Evolutionary conservation across 2,888 invertebrate genomes (phyloP).

Genomic region (Tetranychus piercei): DNA sequence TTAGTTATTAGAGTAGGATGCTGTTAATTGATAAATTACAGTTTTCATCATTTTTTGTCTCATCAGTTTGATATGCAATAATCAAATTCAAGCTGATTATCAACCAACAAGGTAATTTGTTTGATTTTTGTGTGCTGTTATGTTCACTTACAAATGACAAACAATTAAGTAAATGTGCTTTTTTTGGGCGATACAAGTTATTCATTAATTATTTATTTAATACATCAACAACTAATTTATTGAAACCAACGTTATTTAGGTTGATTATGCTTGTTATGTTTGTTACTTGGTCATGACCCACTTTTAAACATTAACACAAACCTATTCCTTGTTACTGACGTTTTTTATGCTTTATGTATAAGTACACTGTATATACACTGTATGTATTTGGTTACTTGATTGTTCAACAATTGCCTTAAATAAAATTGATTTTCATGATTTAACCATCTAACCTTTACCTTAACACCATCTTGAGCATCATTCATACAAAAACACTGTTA

Average conservation of each 20-base stretch:
- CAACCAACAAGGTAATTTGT: too few relatives aligned
- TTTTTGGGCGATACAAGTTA: too few relatives aligned
- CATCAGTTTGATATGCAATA: background rate
- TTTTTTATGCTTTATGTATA: too few relatives aligned
- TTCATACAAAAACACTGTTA: background rate
- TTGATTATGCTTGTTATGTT: background rate
- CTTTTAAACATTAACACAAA: background rate
- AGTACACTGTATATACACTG: background rate
- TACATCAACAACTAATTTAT: too few relatives aligned
- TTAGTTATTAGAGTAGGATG: background rate
- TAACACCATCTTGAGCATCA: background rate
- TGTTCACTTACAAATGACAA: too few relatives aligned
- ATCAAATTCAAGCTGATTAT: background rate
- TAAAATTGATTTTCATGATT: background rate
- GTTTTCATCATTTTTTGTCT: background rate
- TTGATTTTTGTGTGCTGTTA: too few relatives aligned
- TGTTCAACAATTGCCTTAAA: background rate
- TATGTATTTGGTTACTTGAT: background rate
- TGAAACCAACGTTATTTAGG: background rate
- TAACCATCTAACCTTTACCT: too few relatives aligned
- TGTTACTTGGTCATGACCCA: background rate
- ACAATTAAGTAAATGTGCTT: too few relatives aligned
- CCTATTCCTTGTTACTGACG: background rate
- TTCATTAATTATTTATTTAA: too few relatives aligned
- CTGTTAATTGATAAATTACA: background rate